Conservation (phyloP, 2,888 invertebrate species). For the Bugulina stolonifera region DNA sequence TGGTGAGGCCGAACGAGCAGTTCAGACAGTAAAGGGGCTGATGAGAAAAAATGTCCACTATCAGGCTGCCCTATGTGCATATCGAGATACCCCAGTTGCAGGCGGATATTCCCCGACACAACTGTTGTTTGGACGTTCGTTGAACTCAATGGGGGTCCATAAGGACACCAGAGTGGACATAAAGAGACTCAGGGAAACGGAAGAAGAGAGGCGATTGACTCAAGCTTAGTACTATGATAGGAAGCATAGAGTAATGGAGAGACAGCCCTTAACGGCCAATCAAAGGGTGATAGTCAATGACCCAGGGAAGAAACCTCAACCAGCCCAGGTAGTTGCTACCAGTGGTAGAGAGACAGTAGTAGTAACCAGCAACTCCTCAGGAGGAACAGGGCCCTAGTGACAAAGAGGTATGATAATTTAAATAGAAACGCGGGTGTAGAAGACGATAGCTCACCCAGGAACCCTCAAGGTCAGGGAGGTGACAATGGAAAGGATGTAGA, state of each 20-base stretch:
- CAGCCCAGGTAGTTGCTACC: not conserved
- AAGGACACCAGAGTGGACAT: not conserved
- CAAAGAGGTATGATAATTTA: no score
- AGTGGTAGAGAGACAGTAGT: not conserved
- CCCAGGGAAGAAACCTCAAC: not conserved
- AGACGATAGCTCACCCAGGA: no score
- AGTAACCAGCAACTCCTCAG: not conserved
- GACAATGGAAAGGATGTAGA: no score
- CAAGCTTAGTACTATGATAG: not conserved
- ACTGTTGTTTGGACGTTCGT: not conserved
- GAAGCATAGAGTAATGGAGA: not conserved
- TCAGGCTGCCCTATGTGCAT: slow-evolving; percentile 1
- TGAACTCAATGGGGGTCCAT: not conserved
- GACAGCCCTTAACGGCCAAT: not conserved
- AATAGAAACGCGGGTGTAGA: no score
- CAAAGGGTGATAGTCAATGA: not conserved
- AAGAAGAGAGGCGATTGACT: not conserved
- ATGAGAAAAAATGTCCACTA: not conserved
- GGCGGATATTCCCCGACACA: not conserved
- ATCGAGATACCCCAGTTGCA: no score
- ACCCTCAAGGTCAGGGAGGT: no score
- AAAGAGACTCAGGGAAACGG: not conserved
- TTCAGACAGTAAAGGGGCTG: no score
- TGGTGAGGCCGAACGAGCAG: not conserved
- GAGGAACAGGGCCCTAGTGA: not conserved